These are phyloP conservation scores for Cyanoramphus novaezelandiae DNA, from an alignment of 2,113 vertebrate species.

Conservation along the genomic window DNA sequence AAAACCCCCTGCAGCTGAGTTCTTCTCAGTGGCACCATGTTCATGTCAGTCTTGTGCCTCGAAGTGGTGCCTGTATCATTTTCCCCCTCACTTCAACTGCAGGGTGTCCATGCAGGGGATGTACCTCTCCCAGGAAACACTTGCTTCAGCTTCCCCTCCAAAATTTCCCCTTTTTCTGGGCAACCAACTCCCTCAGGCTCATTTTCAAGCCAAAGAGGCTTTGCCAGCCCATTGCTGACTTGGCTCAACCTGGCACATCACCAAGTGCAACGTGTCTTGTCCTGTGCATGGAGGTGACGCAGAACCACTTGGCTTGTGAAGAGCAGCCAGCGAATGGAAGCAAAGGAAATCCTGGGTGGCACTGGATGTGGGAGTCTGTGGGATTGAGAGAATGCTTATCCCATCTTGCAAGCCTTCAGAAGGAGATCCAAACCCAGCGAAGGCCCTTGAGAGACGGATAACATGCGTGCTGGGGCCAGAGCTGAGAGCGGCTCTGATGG, in stretches of 20 bases:
- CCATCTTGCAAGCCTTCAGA: not conserved
- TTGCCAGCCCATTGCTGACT: not conserved
- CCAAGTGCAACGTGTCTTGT: rapidly evolving
- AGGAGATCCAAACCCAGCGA: constrained; percentile 19
- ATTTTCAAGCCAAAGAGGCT: not conserved
- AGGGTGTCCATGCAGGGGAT: not conserved
- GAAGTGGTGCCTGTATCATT: not conserved
- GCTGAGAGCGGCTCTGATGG: not conserved
- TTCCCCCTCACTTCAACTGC: not conserved
- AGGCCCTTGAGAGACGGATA: not conserved
- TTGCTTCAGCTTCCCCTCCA: not conserved
- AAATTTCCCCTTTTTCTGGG: not conserved
- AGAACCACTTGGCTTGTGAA: not conserved
- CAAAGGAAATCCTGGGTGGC: not conserved
- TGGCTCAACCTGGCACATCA: not conserved
- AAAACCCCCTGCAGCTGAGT: not conserved
- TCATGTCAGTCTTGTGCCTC: not conserved
- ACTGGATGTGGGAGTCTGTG: not conserved
- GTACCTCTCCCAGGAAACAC: not conserved
- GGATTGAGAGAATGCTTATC: not conserved
- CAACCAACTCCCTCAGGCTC: not conserved
- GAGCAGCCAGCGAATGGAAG: rapidly evolving
- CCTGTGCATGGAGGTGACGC: not conserved
- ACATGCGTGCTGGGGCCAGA: not conserved
- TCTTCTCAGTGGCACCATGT: not conserved